Evolutionary conservation across 2,113 vertebrate genomes (phyloP), one percentile per base, ranked within the genome.

Genomic region (Melanerpes formicivorus): DNA sequence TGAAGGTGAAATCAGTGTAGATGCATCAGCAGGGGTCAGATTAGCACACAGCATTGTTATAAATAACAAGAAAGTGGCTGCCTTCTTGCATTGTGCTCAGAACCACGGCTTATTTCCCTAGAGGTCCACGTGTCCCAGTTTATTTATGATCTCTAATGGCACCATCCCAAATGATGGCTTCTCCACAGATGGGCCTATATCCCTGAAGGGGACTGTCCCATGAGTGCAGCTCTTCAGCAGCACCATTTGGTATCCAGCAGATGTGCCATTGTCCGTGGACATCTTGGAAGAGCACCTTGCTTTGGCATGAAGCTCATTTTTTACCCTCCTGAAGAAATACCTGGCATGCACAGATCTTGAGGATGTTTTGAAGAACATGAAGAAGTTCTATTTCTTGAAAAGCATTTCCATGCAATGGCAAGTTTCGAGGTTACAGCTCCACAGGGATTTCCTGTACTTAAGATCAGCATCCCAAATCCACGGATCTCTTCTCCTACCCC

Each of bases 101-200:
- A 87, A 44, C 60, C 40, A 46, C 60, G 56, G 54, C 48, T 93
- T 46, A 90, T 96, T 95, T 93, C 94, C 96, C 95, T 26, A 34
- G 87, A 83, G 95, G 58, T 85, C 65, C 65, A 19, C n/a, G 0
- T 37, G 87, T 85, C 85, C 94, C 94, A 8, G 42, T 84, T 96
- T 90, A 96, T 96, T 96, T 95, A 95, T 88, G 84, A 86, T 25
- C 84, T 69, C 76, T 95, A 93, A 94, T 91, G 87, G 79, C 69
- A 70, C 58, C 87, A 34, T 87, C 94, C 96, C 91, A 90, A 92
- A 91, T 3, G 65, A 71, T 40, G 87, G 70, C 84, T 37, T 76
- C 69, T 69, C 89, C 87, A 69, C 94, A 96, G 94, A 89, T 95
- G 95, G 76, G 89, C 25, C 72, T 58, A 42, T 30, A 0, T 69